phyloP scores from a whole-genome alignment of 2,888 invertebrate genomes.

The Morinoia aosen region DNA sequence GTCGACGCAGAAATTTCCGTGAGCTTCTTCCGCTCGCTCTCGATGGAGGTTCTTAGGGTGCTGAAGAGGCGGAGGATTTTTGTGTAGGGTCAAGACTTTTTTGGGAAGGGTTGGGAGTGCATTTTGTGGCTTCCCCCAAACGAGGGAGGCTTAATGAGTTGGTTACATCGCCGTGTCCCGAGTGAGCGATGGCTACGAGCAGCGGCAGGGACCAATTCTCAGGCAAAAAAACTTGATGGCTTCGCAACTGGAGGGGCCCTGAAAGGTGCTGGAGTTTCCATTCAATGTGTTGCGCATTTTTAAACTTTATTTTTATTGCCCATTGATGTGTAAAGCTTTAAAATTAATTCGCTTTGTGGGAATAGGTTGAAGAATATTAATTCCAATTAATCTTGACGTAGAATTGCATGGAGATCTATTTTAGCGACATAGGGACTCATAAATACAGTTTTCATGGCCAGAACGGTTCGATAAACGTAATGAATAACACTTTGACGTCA shows the following conservation, averaged over 20 bases:
- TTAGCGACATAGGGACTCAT: background rate
- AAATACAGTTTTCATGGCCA: too few relatives aligned
- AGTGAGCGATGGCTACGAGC: conserved; percentile 23
- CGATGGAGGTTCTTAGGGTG: background rate
- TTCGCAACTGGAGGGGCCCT: background rate
- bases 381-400: background rate
- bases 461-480: background rate
- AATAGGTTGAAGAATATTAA: background rate
- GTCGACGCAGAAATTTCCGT: background rate
- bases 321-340: background rate
- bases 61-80: background rate
- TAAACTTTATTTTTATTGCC: background rate
- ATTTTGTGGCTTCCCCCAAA: conserved; percentile 45
- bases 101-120: conserved; percentile 33
- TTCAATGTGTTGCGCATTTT: background rate
- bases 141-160: conserved; percentile 41
- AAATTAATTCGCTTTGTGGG: background rate
- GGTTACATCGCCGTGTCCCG: conserved; percentile 34
- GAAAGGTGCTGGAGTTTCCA: background rate
- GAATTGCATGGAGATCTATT: background rate
- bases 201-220: conserved; percentile 27
- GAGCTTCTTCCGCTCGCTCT: background rate
- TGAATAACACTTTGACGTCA: background rate
- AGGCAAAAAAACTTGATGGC: background rate
- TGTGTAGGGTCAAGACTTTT: background rate